A percentile compares a stretch with the other conserved stretches of the same genome.
These are phyloP conservation scores for Petrosia ficiformis DNA, from an alignment of 37 sponge, comb jelly and placozoan species.

Conservation along the genomic window DNA sequence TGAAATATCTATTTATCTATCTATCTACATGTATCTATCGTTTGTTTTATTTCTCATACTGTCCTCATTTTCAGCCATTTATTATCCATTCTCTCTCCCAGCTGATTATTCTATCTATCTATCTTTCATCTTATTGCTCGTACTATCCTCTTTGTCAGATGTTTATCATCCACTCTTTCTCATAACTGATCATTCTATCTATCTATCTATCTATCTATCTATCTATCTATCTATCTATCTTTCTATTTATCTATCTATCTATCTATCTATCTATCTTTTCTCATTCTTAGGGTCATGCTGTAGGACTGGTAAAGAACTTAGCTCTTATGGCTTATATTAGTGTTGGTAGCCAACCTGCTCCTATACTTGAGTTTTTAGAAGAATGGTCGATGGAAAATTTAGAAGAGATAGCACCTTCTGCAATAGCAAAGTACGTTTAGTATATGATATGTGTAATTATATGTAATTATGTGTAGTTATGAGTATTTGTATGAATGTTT, in stretches of 20 bases:
- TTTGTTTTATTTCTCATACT: neutral
- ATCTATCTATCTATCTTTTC: too few relatives aligned
- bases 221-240: too few relatives aligned
- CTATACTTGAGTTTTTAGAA: conserved; percentile 99
- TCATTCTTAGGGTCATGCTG: conserved; percentile 88
- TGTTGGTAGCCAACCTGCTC: conserved; percentile 97
- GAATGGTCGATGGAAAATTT: conserved; percentile 99
- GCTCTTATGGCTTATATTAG: conserved; percentile 99
- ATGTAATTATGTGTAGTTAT: neutral
- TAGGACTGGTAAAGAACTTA: conserved; percentile 98
- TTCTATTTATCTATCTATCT: too few relatives aligned
- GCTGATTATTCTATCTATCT: neutral
- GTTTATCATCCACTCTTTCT: too few relatives aligned
- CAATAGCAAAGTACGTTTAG: conserved; percentile 77
- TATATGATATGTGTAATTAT: neutral
- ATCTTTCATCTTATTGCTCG: neutral
- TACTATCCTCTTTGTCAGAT: too few relatives aligned
- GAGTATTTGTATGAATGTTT: neutral
- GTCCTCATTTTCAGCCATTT: neutral
- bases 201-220: too few relatives aligned
- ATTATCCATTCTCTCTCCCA: neutral
- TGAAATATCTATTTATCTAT: neutral
- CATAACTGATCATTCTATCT: neutral
- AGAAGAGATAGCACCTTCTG: conserved; percentile 98
- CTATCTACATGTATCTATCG: too few relatives aligned